Conservation (phyloP, 2,888 invertebrate genomes). For the Oligia strigilis region DNA sequence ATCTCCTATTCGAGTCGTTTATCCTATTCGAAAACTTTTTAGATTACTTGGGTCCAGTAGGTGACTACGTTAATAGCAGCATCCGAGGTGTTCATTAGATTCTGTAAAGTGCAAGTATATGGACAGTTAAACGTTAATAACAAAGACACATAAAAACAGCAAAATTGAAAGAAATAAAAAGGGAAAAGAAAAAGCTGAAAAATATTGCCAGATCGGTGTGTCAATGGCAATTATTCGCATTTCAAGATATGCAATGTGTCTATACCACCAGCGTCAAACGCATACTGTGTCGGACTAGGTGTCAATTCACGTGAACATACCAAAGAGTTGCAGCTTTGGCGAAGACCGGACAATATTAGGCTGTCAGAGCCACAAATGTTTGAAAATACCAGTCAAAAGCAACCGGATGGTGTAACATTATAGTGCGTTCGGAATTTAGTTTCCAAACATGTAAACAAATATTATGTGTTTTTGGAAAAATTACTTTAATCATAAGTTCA, state of each 20-base stretch:
- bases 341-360: not conserved
- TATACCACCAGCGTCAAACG: not conserved
- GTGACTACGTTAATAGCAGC: not conserved
- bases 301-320: constrained; percentile 6
- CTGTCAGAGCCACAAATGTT: not conserved
- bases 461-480: not conserved
- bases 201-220: not conserved
- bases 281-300: not conserved
- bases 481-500: not conserved
- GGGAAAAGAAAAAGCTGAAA: not conserved
- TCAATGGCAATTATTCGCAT: not conserved
- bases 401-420: not conserved
- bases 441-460: not conserved
- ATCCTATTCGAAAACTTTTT: no score
- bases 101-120: not conserved
- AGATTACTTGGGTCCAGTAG: not conserved
- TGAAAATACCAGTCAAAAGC: not conserved
- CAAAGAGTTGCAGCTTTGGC: not conserved
- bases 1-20: not conserved
- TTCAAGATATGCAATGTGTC: not conserved
- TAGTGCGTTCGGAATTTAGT: not conserved
- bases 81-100: not conserved
- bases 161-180: not conserved
- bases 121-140: not conserved
- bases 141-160: not conserved